Evolutionary conservation across 2,888 invertebrate species (phyloP).

Genomic region (Temnothorax rugatulus): DNA sequence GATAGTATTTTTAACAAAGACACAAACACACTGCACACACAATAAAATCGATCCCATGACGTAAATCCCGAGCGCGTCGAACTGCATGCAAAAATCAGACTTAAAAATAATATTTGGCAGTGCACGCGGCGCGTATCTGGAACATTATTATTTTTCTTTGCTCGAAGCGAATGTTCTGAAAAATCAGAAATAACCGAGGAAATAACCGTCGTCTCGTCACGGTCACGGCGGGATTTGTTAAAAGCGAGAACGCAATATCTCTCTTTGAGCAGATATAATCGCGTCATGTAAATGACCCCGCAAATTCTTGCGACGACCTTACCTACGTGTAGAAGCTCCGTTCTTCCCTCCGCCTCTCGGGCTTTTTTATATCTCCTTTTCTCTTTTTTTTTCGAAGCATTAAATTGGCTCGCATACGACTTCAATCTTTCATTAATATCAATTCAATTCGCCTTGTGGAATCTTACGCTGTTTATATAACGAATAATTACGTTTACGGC

Average conservation of each 20-base stretch:
- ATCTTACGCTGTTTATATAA: conserved; percentile 15
- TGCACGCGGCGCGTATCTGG: conserved; percentile 20
- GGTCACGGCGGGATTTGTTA: conserved; percentile 38
- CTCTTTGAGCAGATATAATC: conserved; percentile 52
- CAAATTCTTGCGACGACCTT: conserved; percentile 72
- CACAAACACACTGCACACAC: neutral
- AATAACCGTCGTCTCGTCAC: conserved; percentile 62
- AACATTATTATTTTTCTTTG: conserved; percentile 56
- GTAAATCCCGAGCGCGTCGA: conserved; percentile 17
- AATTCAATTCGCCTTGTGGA: neutral
- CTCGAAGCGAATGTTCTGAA: conserved; percentile 41
- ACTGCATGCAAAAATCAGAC: conserved; percentile 25
- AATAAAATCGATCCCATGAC: neutral
- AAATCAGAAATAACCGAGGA: conserved; percentile 68
- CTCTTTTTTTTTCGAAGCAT: neutral
- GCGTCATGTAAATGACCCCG: conserved; percentile 71
- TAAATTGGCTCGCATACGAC: neutral
- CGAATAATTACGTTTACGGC: conserved; percentile 8
- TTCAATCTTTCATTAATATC: conserved; percentile 14
- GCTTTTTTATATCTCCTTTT: too few species aligned
- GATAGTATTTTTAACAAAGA: neutral
- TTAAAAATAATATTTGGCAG: conserved; percentile 38
- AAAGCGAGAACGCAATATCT: conserved; percentile 46
- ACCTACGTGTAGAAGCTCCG: conserved; percentile 5
- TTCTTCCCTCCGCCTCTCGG: neutral